Conservation (phyloP, 2,113 vertebrate genomes). For the Ictalurus punctatus region DNA sequence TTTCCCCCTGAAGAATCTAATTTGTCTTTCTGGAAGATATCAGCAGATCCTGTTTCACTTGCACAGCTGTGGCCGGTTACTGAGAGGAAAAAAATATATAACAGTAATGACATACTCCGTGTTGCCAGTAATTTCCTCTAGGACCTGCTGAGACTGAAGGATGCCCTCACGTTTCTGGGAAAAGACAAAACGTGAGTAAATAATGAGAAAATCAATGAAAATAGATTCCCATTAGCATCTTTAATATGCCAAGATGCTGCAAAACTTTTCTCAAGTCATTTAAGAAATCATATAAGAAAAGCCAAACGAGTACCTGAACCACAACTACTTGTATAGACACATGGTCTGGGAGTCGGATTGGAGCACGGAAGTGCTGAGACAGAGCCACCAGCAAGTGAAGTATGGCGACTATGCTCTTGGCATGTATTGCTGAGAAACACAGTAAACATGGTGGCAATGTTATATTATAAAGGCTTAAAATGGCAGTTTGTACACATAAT, state of each 20-base stretch:
- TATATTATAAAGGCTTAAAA: neutral
- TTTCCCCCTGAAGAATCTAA: neutral
- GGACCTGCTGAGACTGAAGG: constrained; percentile 94
- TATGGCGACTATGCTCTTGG: constrained; percentile 94
- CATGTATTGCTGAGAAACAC: constrained; percentile 83
- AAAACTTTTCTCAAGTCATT: neutral
- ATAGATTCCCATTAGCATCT: neutral
- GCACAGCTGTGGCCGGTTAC: constrained; percentile 23
- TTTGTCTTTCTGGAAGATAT: constrained; percentile 31
- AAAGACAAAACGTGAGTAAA: constrained; percentile 43
- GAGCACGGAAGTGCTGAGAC: constrained; percentile 93
- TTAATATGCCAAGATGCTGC: neutral
- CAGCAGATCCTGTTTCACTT: constrained; percentile 30
- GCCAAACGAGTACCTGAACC: constrained; percentile 81
- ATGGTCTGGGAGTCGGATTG: constrained; percentile 93
- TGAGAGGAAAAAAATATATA: constrained; percentile 10
- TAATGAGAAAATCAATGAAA: constrained; percentile 12
- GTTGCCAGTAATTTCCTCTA: constrained; percentile 98
- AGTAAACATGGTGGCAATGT: neutral
- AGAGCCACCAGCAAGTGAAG: constrained; percentile 92
- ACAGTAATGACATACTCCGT: constrained; percentile 84
- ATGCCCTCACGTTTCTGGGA: constrained; percentile 94
- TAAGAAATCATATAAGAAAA: neutral
- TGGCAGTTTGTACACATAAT: neutral
- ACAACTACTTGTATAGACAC: constrained; percentile 96